phyloP scores from a whole-genome alignment of 1,140 invertebrate genomes.

The Lordiphosa stackelbergi region DNA sequence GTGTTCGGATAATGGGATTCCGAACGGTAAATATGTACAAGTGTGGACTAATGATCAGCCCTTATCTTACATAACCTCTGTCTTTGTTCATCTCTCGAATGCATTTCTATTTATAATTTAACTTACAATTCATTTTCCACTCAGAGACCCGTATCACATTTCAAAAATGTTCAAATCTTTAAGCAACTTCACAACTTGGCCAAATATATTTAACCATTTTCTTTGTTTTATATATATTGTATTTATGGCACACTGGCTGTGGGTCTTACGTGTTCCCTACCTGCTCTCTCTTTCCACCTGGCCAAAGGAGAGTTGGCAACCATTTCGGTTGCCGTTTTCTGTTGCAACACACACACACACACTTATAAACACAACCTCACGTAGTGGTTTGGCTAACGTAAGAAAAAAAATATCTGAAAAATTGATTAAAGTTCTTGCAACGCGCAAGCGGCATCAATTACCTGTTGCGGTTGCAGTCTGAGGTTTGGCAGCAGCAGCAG shows the following conservation, averaged over 20 bases:
- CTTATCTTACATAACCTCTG: too few species aligned
- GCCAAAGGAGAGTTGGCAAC: conserved; percentile 22
- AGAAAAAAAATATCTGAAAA: conserved; percentile 52
- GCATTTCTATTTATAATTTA: too few species aligned
- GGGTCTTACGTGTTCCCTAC: not conserved
- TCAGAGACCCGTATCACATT: too few species aligned
- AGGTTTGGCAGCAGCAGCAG: conserved; percentile 38
- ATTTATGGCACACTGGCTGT: too few species aligned
- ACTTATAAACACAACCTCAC: conserved; percentile 4
- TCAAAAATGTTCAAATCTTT: too few species aligned
- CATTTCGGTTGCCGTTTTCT: conserved; percentile 34
- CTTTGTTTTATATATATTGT: too few species aligned
- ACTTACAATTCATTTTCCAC: too few species aligned
- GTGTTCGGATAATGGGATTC: too few species aligned
- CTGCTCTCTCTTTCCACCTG: not conserved
- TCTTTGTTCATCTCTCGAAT: too few species aligned
- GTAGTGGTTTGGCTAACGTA: conserved; percentile 21
- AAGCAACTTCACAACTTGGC: too few species aligned
- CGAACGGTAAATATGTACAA: conserved; percentile 7
- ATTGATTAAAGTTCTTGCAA: conserved; percentile 68
- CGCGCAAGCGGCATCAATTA: conserved; percentile 64
- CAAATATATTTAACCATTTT: too few species aligned
- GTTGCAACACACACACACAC: conserved; percentile 32
- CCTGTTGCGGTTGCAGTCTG: conserved; percentile 54
- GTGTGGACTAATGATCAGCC: conserved; percentile 4